A percentile compares a stretch with the other conserved stretches of the same genome.
Conservation (phyloP, 2,113 vertebrate species). For the cattle (Bos taurus) region ARS-UCD2.0 NC_037328.1:40399501-40400000, state of each 20-base stretch:
- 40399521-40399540: not conserved
- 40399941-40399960: not conserved
- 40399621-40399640: not conserved
- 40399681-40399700: not conserved
- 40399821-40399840: not conserved
- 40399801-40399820: not conserved
- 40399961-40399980: not conserved
- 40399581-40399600: not conserved
- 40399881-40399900: not conserved
- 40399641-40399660: not conserved
- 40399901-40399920: not conserved
- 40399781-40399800: not conserved
- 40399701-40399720: not conserved
- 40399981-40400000: not conserved
- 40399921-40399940: not conserved
- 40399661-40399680: not conserved
- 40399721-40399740: not conserved
- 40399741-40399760: not conserved
- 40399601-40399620: not conserved
- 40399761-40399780: not conserved
- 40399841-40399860: not conserved
- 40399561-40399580: not conserved
- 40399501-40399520: not conserved
- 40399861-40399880: not conserved
- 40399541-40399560: not conserved